Base-by-base conservation (phyloP, 2,113 vertebrate species). In the Lutjanus erythropterus region DNA sequence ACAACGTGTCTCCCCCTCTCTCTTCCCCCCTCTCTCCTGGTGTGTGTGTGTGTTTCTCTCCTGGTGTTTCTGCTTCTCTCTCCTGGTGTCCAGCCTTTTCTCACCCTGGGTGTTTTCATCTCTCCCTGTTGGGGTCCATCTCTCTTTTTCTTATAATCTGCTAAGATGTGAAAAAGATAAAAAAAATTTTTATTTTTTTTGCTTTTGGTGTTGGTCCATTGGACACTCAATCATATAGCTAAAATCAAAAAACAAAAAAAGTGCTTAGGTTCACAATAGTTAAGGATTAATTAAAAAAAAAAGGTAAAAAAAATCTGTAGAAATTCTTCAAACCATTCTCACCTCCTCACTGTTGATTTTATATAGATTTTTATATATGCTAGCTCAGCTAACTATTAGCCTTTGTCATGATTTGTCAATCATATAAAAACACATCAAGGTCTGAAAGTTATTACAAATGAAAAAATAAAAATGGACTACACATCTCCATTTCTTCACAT, bases 1-100 rank as follows among this genome's bases (percentile, higher is more conserved):
- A 66, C n/a, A 7, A 7, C 12, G 1, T 18, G 8, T 27, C 50
- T 66, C 15, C 33, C 39, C 27, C 42, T 1, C 15, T 11, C 23
- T 42, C 59, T 9, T 12, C 15, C 21, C 55, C 2, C 50, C 18
- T 29, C 47, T 53, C 23, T 46, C 31, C 49, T 67, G 33, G 19
- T 55, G 67, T 56, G 71, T 53, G 1, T 56, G 11, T 23, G 52
- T 72, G 4, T 73, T 47, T 70, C 10, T 78, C 41, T 65, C 56
- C 62, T 56, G 15, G 53, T 79, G 59, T 72, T 58, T 82, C 27
- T 72, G 46, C 61, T 71, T 64, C 16, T 50, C 31, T 76, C 71
- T 83, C 60, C 44, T 35, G 75, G 50, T 73, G 62, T 69, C 49
- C 35, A 19, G 69, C 41, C 27, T 83, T 76, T 78, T 62, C 25